These are phyloP conservation scores for Thereva nobilitata DNA, from an alignment of 2,888 invertebrate genomes.

Conservation along the genomic window DNA sequence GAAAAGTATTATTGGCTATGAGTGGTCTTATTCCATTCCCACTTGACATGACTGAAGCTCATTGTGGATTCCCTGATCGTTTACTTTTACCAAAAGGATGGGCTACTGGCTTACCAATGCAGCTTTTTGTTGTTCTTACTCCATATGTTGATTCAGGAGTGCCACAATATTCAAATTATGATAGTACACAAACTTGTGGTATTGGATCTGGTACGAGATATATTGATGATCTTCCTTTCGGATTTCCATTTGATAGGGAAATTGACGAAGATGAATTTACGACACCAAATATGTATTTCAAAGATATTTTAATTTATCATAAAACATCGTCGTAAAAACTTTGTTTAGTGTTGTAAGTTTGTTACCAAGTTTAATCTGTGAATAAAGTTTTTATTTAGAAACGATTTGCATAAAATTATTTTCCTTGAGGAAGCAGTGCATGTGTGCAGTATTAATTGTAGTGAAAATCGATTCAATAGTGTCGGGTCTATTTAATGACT, in stretches of 20 bases:
- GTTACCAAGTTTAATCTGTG: too few species aligned
- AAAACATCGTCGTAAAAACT: neutral
- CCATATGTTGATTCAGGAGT: slow-evolving; percentile 53
- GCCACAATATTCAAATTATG: slow-evolving; percentile 56
- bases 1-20: slow-evolving; percentile 59
- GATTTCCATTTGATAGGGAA: slow-evolving; percentile 73
- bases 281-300: slow-evolving; percentile 65
- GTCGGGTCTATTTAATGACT: neutral
- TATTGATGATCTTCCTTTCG: slow-evolving; percentile 66
- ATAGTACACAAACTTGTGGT: slow-evolving; percentile 58
- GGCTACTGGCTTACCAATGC: slow-evolving; percentile 65
- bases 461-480: too few species aligned
- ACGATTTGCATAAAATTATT: too few species aligned
- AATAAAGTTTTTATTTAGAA: too few species aligned
- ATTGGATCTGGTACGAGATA: slow-evolving; percentile 60
- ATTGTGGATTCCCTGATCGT: slow-evolving; percentile 66
- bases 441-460: too few species aligned
- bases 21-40: slow-evolving; percentile 58
- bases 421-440: too few species aligned
- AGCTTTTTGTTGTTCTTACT: slow-evolving; percentile 65
- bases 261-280: slow-evolving; percentile 62
- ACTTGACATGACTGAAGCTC: slow-evolving; percentile 58
- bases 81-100: slow-evolving; percentile 68
- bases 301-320: slow-evolving; percentile 58
- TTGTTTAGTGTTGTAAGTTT: too few species aligned